phyloP scores from a whole-genome alignment of 2,797 vertebrate genomes.

The Anguilla obscura region DNA sequence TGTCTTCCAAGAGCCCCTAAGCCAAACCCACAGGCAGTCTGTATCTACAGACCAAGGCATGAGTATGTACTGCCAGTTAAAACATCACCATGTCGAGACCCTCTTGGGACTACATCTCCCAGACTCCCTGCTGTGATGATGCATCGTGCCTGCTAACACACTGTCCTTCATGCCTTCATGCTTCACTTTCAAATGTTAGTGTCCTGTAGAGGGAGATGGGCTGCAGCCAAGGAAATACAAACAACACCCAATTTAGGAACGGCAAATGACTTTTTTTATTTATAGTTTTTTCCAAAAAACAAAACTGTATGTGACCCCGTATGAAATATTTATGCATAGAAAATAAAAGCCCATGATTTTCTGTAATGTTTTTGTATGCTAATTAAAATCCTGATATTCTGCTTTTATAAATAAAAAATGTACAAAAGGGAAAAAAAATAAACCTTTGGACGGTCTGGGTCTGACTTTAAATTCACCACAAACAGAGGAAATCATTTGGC shows the following conservation, averaged over 20 bases:
- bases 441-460: conserved; percentile 53
- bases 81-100: not conserved
- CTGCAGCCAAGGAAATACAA: conserved; percentile 25
- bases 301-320: conserved; percentile 43
- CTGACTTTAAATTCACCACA: conserved; percentile 42
- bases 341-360: conserved; percentile 71
- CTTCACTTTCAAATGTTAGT: not conserved
- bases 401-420: conserved; percentile 80
- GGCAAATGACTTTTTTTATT: conserved; percentile 76
- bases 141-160: not conserved
- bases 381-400: conserved; percentile 75
- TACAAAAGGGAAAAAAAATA: conserved; percentile 55
- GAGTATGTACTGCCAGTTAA: conserved; percentile 40
- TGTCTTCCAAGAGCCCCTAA: not conserved
- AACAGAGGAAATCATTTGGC: conserved; percentile 64
- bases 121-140: not conserved
- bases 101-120: conserved; percentile 9
- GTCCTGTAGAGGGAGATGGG: not conserved
- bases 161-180: not conserved
- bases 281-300: conserved; percentile 59
- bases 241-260: conserved; percentile 63
- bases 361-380: conserved; percentile 65
- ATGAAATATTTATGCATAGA: conserved; percentile 64
- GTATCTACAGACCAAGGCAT: conserved; percentile 36
- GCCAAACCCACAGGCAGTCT: conserved; percentile 40